phyloP scores from a whole-genome alignment of 2,113 vertebrate species.

The Heliornis fulica region DNA sequence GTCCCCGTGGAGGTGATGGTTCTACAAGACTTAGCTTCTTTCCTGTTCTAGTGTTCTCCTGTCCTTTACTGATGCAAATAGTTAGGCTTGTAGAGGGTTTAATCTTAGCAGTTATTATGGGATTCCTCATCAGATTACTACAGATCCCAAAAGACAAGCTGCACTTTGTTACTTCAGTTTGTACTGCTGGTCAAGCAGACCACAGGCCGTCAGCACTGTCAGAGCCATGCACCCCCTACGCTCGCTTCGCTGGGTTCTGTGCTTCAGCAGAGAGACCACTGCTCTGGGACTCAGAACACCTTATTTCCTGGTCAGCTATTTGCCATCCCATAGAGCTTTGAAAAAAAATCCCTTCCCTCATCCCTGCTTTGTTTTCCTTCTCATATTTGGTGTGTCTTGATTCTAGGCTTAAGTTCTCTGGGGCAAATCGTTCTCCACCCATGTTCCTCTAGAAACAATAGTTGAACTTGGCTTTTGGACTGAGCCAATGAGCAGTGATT shows the following conservation, averaged over 20 bases:
- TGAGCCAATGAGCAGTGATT: not conserved
- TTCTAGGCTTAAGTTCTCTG: not conserved
- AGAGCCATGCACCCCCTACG: not conserved
- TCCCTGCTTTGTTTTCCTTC: not conserved
- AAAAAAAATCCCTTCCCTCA: not conserved
- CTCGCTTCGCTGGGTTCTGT: not conserved
- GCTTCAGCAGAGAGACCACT: not conserved
- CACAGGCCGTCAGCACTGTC: not conserved
- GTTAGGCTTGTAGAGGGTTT: conserved; percentile 7
- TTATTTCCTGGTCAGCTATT: not conserved
- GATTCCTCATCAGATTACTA: conserved; percentile 18
- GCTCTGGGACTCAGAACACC: not conserved
- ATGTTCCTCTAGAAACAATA: not conserved
- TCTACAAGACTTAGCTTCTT: not conserved
- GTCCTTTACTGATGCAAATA: not conserved
- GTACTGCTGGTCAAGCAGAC: not conserved
- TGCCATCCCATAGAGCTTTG: not conserved
- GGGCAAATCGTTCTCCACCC: not conserved
- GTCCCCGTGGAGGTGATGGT: not conserved
- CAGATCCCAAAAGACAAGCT: conserved; percentile 10
- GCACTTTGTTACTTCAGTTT: not conserved
- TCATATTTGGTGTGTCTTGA: not conserved
- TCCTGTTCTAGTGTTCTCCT: not conserved
- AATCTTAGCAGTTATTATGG: not conserved
- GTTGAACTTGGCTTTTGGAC: not conserved